Evolutionary conservation across 1,140 invertebrate species (phyloP).

Genomic region (Steinernema feltiae): DNA sequence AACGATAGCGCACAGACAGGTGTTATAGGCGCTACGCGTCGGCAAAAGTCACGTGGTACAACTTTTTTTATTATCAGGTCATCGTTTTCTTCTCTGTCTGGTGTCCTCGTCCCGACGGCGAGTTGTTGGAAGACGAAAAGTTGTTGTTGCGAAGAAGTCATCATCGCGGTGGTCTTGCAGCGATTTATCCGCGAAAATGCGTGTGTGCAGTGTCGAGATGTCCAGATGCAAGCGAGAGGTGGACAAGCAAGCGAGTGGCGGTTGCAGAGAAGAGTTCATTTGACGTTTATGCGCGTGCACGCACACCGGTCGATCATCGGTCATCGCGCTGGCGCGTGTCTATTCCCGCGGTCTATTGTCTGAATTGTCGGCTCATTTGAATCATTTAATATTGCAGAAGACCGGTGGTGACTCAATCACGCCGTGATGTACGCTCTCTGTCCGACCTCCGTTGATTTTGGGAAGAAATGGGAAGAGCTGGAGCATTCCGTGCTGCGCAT

Average conservation of each 20-base stretch:
- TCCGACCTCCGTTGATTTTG: conserved; percentile 39
- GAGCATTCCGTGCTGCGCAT: conserved; percentile 36
- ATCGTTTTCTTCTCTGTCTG: too few relatives aligned
- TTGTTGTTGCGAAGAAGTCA: not conserved
- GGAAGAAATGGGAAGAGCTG: conserved; percentile 36
- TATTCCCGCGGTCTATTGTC: not conserved
- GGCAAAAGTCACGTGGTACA: too few relatives aligned
- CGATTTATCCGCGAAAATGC: conserved; percentile 6
- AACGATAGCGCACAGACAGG: too few relatives aligned
- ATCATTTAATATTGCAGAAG: not conserved
- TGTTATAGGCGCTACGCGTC: too few relatives aligned
- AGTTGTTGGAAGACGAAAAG: not conserved
- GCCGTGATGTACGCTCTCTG: conserved; percentile 31
- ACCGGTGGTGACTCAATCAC: not conserved
- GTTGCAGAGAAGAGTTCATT: too few relatives aligned
- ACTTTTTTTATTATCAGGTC: too few relatives aligned
- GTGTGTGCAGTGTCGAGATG: too few relatives aligned
- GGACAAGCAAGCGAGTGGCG: too few relatives aligned
- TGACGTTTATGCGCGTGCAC: too few relatives aligned
- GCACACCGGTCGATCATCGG: too few relatives aligned
- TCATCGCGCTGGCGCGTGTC: too few relatives aligned
- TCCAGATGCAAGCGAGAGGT: not conserved
- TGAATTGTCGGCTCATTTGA: not conserved
- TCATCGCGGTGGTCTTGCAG: conserved; percentile 4
- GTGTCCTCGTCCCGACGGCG: not conserved